A percentile compares a stretch with the other conserved stretches of the same genome.
phyloP scores from a whole-genome alignment of 1,140 invertebrate species.

The Pseudoatta argentina region DNA sequence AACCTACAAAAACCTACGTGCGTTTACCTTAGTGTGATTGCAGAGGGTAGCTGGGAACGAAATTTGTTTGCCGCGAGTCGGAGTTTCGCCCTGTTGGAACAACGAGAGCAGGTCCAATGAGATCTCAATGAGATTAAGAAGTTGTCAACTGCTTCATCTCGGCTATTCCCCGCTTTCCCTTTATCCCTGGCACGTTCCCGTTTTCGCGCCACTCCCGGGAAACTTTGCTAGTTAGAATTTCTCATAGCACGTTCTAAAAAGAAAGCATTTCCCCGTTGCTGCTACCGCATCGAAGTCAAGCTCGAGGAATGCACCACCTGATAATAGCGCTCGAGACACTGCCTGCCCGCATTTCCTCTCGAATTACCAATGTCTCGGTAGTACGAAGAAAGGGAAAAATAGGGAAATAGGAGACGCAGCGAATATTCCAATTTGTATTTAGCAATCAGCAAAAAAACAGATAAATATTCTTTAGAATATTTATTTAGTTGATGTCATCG shows the following conservation, averaged over 20 bases:
- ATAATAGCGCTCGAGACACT: conserved; percentile 53
- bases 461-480: neutral
- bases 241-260: conserved; percentile 72
- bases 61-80: conserved; percentile 72
- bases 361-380: conserved; percentile 39
- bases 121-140: conserved; percentile 79
- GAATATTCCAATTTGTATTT: conserved; percentile 33
- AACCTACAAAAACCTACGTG: conserved; percentile 1
- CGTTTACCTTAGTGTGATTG: conserved; percentile 56
- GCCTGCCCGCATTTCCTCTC: conserved; percentile 41
- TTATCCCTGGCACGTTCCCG: conserved; percentile 36
- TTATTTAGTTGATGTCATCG: neutral
- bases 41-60: conserved; percentile 60
- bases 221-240: conserved; percentile 79
- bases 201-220: conserved; percentile 59
- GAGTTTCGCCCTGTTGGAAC: conserved; percentile 72
- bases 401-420: neutral
- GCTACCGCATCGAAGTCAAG: conserved; percentile 68
- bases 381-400: neutral
- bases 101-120: conserved; percentile 75
- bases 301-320: conserved; percentile 58
- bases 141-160: conserved; percentile 75
- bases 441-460: conserved; percentile 10
- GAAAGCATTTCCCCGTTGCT: conserved; percentile 66
- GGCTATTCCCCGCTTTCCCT: conserved; percentile 51